Evolutionary conservation across 1,140 invertebrate genomes (phyloP), one percentile per base, ranked within the genome.

Genomic region (Zaprionus gabonicus): DNA sequence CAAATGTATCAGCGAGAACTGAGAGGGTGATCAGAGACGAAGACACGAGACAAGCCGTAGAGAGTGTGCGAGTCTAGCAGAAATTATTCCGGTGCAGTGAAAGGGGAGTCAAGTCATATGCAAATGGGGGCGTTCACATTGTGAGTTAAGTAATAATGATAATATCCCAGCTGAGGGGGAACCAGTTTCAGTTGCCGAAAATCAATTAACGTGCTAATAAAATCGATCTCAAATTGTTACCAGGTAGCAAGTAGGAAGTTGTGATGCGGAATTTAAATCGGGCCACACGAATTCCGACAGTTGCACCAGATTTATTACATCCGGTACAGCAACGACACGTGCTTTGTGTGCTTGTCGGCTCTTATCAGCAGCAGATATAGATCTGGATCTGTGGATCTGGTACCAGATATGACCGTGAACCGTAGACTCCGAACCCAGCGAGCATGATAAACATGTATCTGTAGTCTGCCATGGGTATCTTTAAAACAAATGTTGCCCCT

Each of bases 1-100:
- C 58, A 76, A 78, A 87, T 87, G 85, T 76, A 87, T 87, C 84
- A 88, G 71, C 34, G 58, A 67, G 69, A 81, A 80, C 68, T 9
- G 31, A 9, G 62, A 46, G 71, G 53, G 58, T 58, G 74, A 72
- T 57, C 55, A 41, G 27, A 67, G 15, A 17, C 23, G 25, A 25
- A 71, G 70, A 77, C 57, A 59, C 57, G n/a, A 69, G 67, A 77
- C 60, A 59, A 68, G 49, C 55, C 67, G 51, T 46, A 44, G 57
- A 59, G 34, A 64, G 36, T 46, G 27, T 36, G 34, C 63, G 67
- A 78, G 20, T 23, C 66, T 78, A 78, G 38, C 56, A 36, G 78
- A 53, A 78, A 57, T 44, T 38, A 41, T 38, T 51, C 41, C 36
- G 17, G 3, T 23, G 71, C 53, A 56, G 46, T 25, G 34, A 51